Base-by-base conservation (phyloP, 2,797 vertebrate species). In the Allobates femoralis region DNA sequence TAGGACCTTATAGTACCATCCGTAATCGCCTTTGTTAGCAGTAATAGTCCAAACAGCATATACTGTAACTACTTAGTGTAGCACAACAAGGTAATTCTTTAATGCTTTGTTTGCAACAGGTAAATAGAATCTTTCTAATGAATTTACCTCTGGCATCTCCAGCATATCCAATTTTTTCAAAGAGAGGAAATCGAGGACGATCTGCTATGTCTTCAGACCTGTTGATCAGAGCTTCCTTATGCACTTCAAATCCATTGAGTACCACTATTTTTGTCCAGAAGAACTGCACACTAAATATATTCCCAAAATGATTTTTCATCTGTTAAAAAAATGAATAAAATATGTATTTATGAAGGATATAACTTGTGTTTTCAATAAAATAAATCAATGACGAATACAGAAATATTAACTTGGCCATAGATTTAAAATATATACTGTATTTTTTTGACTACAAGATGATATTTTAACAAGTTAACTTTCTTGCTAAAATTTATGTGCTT, bases 161-260 rank as follows among this genome's bases (percentile, higher is more conserved):
- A 8, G 6, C 18, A 30, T 41, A 41, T 51, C 67, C 67, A 16
- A 81, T 0, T 21, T 32, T 69, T 11, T 91, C 66, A 0, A 83
- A 90, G 0, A 86, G 0, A 0, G 90, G 60, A 0, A 84, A 28
- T 2, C 2, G 0, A 5, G 86, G 78, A 15, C 88, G 81, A 19
- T 86, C 88, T 21, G 64, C 60, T 14, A 87, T 87, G 8, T 89
- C 78, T n/a, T 90, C 88, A 2, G 84, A 77, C 28, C 87, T 90
- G n/a, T 86, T 75, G 56, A 88, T 55, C 77, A 90, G 21, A 2
- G 83, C 77, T 75, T 89, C 88, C 23, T 88, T 90, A 41, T 88
- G 71, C 10, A 58, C 58, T 60, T 88, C 81, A 58, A 78, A 89
- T 23, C 89, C 88, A 34, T 37, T 90, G n/a, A 90, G 19, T 1